These are phyloP conservation scores for Serripes groenlandicus DNA, from an alignment of 2,888 invertebrate genomes.

Conservation along the genomic window DNA sequence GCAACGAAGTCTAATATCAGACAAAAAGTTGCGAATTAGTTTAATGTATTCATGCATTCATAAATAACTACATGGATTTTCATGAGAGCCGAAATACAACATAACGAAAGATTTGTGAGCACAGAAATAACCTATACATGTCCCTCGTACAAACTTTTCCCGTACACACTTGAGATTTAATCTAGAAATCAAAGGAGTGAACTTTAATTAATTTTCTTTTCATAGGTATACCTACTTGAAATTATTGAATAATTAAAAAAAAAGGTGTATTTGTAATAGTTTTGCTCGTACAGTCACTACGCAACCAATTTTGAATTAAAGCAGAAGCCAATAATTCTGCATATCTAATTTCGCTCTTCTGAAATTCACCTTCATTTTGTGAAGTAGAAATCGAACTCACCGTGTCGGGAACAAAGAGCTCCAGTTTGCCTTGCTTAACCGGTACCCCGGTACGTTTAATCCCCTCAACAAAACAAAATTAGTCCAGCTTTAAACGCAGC, in stretches of 20 bases:
- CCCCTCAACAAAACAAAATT: neutral
- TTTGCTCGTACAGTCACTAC: conserved; percentile 3
- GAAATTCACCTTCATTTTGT: neutral
- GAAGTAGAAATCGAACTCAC: neutral
- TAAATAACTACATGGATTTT: neutral
- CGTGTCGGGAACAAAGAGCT: neutral
- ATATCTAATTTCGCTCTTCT: neutral
- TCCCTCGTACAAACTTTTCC: too few relatives aligned
- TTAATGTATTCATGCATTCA: neutral
- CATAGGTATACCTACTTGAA: too few relatives aligned
- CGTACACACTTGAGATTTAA: too few relatives aligned
- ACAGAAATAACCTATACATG: neutral
- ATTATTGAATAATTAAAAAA: too few relatives aligned
- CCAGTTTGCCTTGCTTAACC: conserved; percentile 6
- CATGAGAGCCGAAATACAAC: too few relatives aligned
- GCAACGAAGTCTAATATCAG: too few relatives aligned
- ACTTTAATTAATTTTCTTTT: too few relatives aligned
- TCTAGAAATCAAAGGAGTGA: too few relatives aligned
- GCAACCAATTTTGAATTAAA: conserved; percentile 11
- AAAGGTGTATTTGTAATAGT: too few relatives aligned
- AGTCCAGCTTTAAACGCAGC: conserved; percentile 1
- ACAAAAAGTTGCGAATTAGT: too few relatives aligned
- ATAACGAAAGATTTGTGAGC: too few relatives aligned
- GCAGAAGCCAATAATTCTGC: neutral
- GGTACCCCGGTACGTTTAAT: neutral